Base-by-base conservation (phyloP, 2,888 invertebrate genomes). In the Lochmaea capreae region DNA sequence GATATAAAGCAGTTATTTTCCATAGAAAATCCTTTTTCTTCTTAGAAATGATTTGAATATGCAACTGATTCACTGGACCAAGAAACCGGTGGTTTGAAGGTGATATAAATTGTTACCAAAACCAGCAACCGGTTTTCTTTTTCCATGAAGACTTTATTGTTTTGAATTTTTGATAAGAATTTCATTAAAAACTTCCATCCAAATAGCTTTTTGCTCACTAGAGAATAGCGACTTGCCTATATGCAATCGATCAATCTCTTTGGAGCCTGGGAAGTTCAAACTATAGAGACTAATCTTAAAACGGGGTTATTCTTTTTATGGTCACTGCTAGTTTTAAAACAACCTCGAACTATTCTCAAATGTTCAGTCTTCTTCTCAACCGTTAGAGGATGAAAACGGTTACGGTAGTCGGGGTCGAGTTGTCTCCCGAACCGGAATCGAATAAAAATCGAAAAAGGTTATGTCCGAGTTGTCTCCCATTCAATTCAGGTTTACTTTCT, bases 281-380 rank as follows among this genome's bases (percentile, higher is more conserved):
- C 39, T 62, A 62, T 62, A 62, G 11, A 62, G 62, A 62, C 42
- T 62, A 43, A 62, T 62, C 43, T 62, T 42, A 43, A 16, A 43
- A 62, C 39, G 62, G 10, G 42, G 16, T 62, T 62, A 39, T 39
- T 62, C 43, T n/a, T 43, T 43, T 39, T 62, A 33, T 62, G 14
- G 39, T 71, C 66, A 58, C 67, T 67, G 65, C 54, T 46, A 71
- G 58, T 71, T 74, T 63, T 65, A 69, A 26, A 62, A 62, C 33
- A 67, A 69, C 70, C 63, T 74, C 66, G 54, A 67, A 74, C 39
- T 57, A 66, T 43, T 63, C 73, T 52, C 46, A 54, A 70, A 67
- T 67, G 73, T 73, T 73, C 68, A 65, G 68, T 69, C 69, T 65
- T 58, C 18, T 18, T 12, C 3, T 11, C 33, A 61, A 26, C 33